Percentiles rank a stretch among this genome's conserved stretches.
phyloP scores from a whole-genome alignment of 2,797 vertebrate species.

The Artibeus jamaicensis region DNA sequence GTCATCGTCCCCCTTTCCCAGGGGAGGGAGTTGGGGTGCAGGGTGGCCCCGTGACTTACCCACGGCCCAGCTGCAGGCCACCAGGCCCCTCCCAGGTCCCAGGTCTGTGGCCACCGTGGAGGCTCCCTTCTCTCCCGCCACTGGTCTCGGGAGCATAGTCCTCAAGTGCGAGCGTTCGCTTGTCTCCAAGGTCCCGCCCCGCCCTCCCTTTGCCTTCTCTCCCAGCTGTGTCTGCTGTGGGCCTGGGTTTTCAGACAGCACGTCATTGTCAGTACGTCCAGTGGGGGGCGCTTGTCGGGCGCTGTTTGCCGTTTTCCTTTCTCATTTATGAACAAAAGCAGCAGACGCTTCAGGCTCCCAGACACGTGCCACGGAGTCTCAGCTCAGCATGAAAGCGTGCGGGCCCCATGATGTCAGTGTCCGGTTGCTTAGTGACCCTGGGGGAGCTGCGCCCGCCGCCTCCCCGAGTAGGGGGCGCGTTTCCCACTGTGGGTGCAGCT shows the following conservation, averaged over 20 bases:
- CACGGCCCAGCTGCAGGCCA: not conserved
- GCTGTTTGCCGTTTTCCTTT: not conserved
- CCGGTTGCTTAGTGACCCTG: not conserved
- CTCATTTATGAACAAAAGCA: not conserved
- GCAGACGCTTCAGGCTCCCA: not conserved
- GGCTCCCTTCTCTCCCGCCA: too few relatives aligned
- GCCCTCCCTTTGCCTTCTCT: too few relatives aligned
- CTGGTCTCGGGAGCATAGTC: too few relatives aligned
- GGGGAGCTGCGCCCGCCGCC: not conserved
- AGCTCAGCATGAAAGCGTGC: not conserved
- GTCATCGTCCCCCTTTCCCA: not conserved
- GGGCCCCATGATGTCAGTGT: not conserved
- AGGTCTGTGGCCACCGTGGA: not conserved
- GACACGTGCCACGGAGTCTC: not conserved
- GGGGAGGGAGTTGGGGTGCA: not conserved
- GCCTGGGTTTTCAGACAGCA: too few relatives aligned
- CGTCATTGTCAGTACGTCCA: too few relatives aligned
- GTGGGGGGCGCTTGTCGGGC: not conserved
- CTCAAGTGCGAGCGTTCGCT: too few relatives aligned
- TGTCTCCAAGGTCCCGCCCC: too few relatives aligned
- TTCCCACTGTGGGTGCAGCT: not conserved
- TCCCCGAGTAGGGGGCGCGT: not conserved
- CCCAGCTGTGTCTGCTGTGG: too few relatives aligned
- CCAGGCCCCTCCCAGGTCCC: too few relatives aligned
- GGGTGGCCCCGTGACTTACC: not conserved